Evolutionary conservation across 2,113 vertebrate species (phyloP).

Genomic region (Toxotes jaculatrix): DNA sequence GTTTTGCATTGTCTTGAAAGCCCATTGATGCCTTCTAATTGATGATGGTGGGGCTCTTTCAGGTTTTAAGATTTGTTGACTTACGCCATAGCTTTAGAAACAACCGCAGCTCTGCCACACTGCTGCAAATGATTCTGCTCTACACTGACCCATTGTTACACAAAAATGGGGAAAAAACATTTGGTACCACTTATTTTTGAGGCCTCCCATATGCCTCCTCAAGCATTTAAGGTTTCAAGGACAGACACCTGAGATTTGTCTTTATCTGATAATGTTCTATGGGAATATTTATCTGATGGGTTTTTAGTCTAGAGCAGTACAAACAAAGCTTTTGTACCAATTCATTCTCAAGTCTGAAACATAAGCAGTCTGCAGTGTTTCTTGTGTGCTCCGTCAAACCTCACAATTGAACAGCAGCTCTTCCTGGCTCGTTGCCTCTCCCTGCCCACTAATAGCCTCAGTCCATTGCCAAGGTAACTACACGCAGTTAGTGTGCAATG

Average conservation of each 20-base stretch:
- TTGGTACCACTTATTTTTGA: conserved; percentile 81
- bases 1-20: conserved; percentile 31
- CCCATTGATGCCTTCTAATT: conserved; percentile 18
- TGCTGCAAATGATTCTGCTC: conserved; percentile 56
- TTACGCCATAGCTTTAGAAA: conserved; percentile 30
- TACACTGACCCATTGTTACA: conserved; percentile 82
- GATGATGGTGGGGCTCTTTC: conserved; percentile 24
- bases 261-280: conserved; percentile 59
- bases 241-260: conserved; percentile 57
- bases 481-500: not conserved
- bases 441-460: not conserved
- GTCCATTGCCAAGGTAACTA: conserved; percentile 22
- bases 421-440: conserved; percentile 27
- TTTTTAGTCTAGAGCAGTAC: conserved; percentile 9
- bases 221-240: conserved; percentile 32
- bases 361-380: not conserved
- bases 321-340: conserved; percentile 9
- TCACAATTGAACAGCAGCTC: conserved; percentile 30
- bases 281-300: conserved; percentile 40
- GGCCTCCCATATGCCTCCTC: conserved; percentile 61
- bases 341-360: conserved; percentile 36
- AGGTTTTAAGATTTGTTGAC: conserved; percentile 45
- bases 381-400: conserved; percentile 24
- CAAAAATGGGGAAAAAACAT: conserved; percentile 66
- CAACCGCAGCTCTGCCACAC: conserved; percentile 15